Conservation (phyloP, 2,797 vertebrate species). For the Apodemus agrarius region DNA sequence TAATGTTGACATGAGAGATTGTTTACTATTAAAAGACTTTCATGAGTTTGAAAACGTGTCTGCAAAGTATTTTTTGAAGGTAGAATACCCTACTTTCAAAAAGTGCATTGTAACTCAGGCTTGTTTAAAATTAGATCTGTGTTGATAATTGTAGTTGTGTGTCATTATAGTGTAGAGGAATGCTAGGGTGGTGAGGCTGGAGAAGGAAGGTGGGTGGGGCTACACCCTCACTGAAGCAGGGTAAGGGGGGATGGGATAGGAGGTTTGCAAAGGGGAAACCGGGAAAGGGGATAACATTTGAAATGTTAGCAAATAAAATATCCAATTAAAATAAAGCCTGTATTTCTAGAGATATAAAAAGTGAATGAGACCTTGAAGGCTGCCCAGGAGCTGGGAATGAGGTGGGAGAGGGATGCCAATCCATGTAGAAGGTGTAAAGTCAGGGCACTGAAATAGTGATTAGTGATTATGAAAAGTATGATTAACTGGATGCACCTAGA, state of each 20-base stretch:
- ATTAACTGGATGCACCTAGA: neutral
- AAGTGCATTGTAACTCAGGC: neutral
- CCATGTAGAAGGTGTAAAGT: neutral
- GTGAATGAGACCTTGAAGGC: neutral
- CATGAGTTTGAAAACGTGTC: neutral
- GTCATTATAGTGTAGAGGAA: neutral
- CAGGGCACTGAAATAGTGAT: neutral
- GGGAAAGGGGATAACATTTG: too few species aligned
- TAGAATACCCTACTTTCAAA: neutral
- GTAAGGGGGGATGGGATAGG: too few species aligned
- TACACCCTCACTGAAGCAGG: too few species aligned
- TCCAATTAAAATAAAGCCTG: too few species aligned
- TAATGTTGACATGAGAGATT: neutral
- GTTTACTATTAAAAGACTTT: neutral
- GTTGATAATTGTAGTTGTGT: neutral
- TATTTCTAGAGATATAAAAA: neutral
- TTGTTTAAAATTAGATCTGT: neutral
- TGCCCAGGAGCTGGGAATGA: neutral
- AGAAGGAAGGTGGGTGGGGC: too few species aligned
- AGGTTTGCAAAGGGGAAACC: too few species aligned
- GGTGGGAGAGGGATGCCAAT: fast-evolving
- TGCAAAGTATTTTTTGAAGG: neutral
- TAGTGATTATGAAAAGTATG: neutral
- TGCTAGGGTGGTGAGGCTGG: too few species aligned
- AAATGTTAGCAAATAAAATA: too few species aligned